Base-by-base conservation (phyloP, 2,888 invertebrate species). In the Camptogramma bilineatum region DNA sequence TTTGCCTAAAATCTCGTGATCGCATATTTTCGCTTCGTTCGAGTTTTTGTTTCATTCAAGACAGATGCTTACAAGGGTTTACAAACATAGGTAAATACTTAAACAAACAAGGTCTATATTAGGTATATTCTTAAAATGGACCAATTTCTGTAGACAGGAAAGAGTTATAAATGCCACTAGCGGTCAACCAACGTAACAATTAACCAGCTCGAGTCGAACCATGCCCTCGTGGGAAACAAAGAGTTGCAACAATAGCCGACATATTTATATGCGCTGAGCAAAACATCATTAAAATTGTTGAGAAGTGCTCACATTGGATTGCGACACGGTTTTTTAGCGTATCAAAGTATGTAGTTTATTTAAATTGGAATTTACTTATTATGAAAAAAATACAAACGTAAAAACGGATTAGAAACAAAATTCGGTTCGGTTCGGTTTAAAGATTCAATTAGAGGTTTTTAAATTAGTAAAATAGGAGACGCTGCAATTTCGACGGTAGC, bases 221-320 rank as follows among this genome's bases (percentile, higher is more conserved):
- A 44, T 66, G 71, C 63, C 63, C 71, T 51, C 71, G 69, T 71
- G 71, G 28, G 71, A 71, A 62, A 56, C 46, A 13, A 52, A 28
- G 28, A 3, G 9, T 18, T 31, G 9, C 17, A 48, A 71, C 69
- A 71, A 69, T 69, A 47, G 16, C 17, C 52, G 47, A 63, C 65
- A 52, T 66, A 63, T 59, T 64, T 67, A 68, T 44, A 62, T 50
- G 59, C 39, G 18, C 50, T 28, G 57, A 51, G 61, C 54, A 63
- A 62, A 48, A 59, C 53, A 62, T 47, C 62, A 68, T 68, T 69
- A 67, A 66, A 65, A 59, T 61, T 44, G 34, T 57, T 39, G 51
- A 42, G 21, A 28, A 42, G 16, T 18, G 56, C 44, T 10, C 44
- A 60, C 18, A 52, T 31, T 28, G 10, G 31, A 9, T 9, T 4